Conservation (phyloP, 2,888 invertebrate genomes). For the Auanema freiburgensis region DNA sequence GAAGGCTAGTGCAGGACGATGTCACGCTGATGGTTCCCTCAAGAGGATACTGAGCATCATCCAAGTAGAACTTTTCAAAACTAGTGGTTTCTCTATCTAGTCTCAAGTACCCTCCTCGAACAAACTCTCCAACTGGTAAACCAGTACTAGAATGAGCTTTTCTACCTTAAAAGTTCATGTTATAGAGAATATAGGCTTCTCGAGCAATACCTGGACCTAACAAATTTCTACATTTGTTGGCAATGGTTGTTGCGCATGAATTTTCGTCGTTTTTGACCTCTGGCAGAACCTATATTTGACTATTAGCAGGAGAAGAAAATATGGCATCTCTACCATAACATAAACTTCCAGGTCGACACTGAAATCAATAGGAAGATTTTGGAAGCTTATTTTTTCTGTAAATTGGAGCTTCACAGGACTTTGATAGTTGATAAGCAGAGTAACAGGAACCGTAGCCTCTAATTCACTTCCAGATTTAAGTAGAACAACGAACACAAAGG, state of each 20-base stretch:
- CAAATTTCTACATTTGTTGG: conserved; percentile 30
- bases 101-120: conserved; percentile 17
- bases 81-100: conserved; percentile 20
- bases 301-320: background rate
- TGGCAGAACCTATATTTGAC: conserved; percentile 14
- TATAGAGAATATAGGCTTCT: background rate
- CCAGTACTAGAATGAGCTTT: conserved; percentile 11
- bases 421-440: conserved; percentile 37
- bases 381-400: conserved; percentile 39
- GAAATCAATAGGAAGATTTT: conserved; percentile 46
- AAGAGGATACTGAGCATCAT: conserved; percentile 49
- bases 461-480: conserved; percentile 44
- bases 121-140: conserved; percentile 15
- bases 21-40: conserved; percentile 48
- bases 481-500: conserved; percentile 44
- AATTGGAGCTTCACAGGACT: conserved; percentile 35
- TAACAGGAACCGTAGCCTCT: conserved; percentile 46
- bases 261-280: conserved; percentile 20
- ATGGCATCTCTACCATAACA: conserved; percentile 31
- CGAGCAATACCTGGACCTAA: conserved; percentile 19
- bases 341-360: conserved; percentile 43
- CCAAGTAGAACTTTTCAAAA: conserved; percentile 31
- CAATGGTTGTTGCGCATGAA: conserved; percentile 35
- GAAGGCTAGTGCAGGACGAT: conserved; percentile 35
- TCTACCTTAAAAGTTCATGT: conserved; percentile 4